Percentiles rank a stretch among this genome's conserved stretches.
Conservation (phyloP, 2,113 vertebrate species). For the Crotalus tigris region DNA sequence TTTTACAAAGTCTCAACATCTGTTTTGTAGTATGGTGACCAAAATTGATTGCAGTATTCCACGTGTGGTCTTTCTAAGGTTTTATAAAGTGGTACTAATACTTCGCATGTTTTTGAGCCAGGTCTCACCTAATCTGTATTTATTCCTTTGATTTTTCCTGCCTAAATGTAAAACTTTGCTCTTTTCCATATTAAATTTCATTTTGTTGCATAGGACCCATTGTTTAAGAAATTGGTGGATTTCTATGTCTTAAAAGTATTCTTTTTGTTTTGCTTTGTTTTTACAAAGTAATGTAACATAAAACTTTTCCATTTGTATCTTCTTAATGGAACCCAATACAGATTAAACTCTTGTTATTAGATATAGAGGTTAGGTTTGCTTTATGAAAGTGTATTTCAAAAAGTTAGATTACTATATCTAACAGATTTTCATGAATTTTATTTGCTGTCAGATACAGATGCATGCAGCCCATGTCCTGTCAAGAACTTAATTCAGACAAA, state of each 20-base stretch:
- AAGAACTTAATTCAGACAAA: neutral
- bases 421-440: neutral
- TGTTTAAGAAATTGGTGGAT: neutral
- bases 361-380: neutral
- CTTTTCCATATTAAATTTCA: too few species aligned
- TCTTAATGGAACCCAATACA: neutral
- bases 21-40: too few species aligned
- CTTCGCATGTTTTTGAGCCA: too few species aligned
- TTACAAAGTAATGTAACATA: neutral
- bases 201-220: too few species aligned
- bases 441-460: neutral
- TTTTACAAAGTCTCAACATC: too few species aligned
- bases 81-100: too few species aligned
- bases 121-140: too few species aligned
- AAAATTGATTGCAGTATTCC: too few species aligned
- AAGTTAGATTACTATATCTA: neutral
- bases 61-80: too few species aligned
- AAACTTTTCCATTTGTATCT: neutral
- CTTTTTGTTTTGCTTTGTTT: neutral
- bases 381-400: neutral
- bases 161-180: too few species aligned
- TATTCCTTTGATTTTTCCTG: too few species aligned
- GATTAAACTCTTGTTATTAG: neutral
- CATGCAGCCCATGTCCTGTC: neutral
- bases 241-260: neutral